A percentile compares a stretch with the other conserved stretches of the same genome.
These are phyloP conservation scores for Nymphalis urticae DNA, from an alignment of 2,888 invertebrate species.

Conservation along the genomic window DNA sequence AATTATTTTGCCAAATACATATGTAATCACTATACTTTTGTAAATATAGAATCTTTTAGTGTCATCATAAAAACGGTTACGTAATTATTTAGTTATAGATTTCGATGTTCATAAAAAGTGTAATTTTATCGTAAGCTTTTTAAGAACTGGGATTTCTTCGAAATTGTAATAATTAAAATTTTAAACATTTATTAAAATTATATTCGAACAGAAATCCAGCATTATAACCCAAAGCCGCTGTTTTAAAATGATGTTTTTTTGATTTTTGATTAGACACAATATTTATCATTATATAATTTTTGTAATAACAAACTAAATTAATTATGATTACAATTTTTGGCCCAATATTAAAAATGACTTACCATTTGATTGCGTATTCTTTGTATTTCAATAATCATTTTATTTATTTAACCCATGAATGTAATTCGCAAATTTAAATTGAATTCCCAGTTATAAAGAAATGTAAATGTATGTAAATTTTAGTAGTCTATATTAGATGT, in stretches of 20 bases:
- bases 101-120: constrained; percentile 45
- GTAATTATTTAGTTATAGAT: constrained; percentile 52
- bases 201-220: not conserved
- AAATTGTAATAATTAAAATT: constrained; percentile 34
- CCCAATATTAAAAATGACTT: constrained; percentile 24
- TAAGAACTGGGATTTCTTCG: constrained; percentile 44
- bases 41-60: constrained; percentile 66
- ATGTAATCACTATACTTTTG: constrained; percentile 63
- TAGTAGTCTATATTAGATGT: constrained; percentile 77
- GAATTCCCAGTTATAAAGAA: constrained; percentile 66
- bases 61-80: constrained; percentile 51
- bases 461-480: constrained; percentile 79
- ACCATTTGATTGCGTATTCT: constrained; percentile 16
- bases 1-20: constrained; percentile 74
- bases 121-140: constrained; percentile 41
- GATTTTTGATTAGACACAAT: not conserved
- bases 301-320: not conserved
- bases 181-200: not conserved
- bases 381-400: constrained; percentile 18
- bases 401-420: constrained; percentile 23
- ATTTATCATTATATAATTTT: constrained; percentile 2
- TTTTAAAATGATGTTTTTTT: not conserved
- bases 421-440: constrained; percentile 23
- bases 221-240: too few relatives aligned
- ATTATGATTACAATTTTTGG: constrained; percentile 17